Evolutionary conservation across 2,888 invertebrate genomes (phyloP), one percentile per base, ranked within the genome.

Genomic region (Germaria angustata): DNA sequence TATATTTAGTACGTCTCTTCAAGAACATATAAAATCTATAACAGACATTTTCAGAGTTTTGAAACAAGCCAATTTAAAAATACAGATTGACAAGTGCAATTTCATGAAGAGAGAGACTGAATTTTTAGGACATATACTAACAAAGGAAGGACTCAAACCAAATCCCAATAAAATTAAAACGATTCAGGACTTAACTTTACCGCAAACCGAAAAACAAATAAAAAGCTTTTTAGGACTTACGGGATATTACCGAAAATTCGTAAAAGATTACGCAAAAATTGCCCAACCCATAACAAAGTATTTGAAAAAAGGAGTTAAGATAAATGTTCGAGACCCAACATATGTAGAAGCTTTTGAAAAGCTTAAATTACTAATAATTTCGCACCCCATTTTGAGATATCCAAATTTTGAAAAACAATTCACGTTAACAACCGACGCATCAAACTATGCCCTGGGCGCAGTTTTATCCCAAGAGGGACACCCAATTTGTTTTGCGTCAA

Each of bases 311-410:
- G 69, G 34, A n/a, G 20, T 44, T 1, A 69, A 41, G 15, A 32
- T 69, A 13, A 69, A 69, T 32, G 8, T 34, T 5, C 20, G 8
- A 9, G 71, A 71, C 9, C 71, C 59, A 15, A 34, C 17, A 3
- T 71, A 71, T 36, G 17, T 71, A 49, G 59, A 57, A 46, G 69
- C 69, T 28, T n/a, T n/a, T n/a, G n/a, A n/a, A n/a, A n/a, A n/a
- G n/a, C n/a, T n/a, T n/a, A n/a, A n/a, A n/a, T n/a, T 28, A 5
- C 28, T 3, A 28, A 57, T 46, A 11, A 69, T 28, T 7, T 57
- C 44, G 11, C 44, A 28, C 6, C 57, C 69, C 2, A 69, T 57
- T 46, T 44, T 69, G 5, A 69, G 20, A 46, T 69, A 69, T 22
- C 57, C 55, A 32, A 46, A 71, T 44, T 71, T 71, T 39, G 36